Percentiles rank a stretch among this genome's conserved stretches.
These are phyloP conservation scores for Drosophila bocki DNA, from an alignment of 1,140 invertebrate species.

Conservation along the genomic window DNA sequence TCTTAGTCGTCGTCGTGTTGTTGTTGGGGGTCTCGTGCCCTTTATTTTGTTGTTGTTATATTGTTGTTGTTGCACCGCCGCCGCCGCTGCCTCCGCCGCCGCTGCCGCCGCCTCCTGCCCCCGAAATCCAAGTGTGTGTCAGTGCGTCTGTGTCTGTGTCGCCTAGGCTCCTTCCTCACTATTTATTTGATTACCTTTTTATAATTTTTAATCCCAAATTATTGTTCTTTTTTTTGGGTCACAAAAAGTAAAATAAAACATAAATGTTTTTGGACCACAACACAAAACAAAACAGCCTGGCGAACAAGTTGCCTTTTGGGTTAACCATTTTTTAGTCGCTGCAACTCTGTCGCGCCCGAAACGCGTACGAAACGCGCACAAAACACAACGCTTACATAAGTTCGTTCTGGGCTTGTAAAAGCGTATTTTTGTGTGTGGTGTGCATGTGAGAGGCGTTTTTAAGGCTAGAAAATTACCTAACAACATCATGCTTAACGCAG, in stretches of 20 bases:
- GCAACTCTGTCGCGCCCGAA: slow-evolving; percentile 26
- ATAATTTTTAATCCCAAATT: slow-evolving; percentile 8
- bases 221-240: slow-evolving; percentile 1
- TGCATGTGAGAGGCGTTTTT: slow-evolving; percentile 15
- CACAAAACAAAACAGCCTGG: slow-evolving; percentile 36
- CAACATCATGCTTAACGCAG: slow-evolving; percentile 33
- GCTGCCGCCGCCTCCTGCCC: slow-evolving; percentile 14
- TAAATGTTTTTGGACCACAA: slow-evolving; percentile 10
- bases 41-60: slow-evolving; percentile 32
- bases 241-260: not conserved
- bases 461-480: slow-evolving; percentile 49
- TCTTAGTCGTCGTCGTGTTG: slow-evolving; percentile 15
- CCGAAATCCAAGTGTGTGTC: slow-evolving; percentile 33
- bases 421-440: slow-evolving; percentile 21
- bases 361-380: slow-evolving; percentile 48
- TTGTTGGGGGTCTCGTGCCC: slow-evolving; percentile 22
- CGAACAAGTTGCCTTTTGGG: slow-evolving; percentile 25
- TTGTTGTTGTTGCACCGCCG: slow-evolving; percentile 32
- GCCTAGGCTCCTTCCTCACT: slow-evolving; percentile 63
- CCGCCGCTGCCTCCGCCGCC: slow-evolving; percentile 24
- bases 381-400: slow-evolving; percentile 73
- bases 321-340: slow-evolving; percentile 15
- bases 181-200: slow-evolving; percentile 27
- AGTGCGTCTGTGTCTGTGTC: slow-evolving; percentile 44
- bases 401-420: slow-evolving; percentile 29